A percentile compares a stretch with the other conserved stretches of the same genome.
Evolutionary conservation across 2,888 invertebrate species (phyloP).

Genomic region (Drosophila cracens): DNA sequence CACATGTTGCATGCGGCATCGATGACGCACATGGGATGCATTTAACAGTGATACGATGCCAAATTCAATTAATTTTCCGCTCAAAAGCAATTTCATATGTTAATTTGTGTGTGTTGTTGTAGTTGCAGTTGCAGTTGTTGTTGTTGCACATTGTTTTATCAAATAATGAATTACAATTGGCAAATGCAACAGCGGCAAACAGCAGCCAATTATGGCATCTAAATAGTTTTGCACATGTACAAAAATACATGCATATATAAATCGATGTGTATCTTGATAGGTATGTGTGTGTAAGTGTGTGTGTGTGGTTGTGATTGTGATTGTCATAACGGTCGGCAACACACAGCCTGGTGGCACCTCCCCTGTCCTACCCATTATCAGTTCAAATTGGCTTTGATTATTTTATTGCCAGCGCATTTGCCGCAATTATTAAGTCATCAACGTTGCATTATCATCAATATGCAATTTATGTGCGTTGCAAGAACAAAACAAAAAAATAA

Average conservation of each 20-base stretch:
- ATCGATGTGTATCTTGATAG: constrained; percentile 15
- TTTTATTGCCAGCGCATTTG: constrained; percentile 77
- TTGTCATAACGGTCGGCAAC: constrained; percentile 34
- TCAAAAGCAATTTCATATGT: constrained; percentile 79
- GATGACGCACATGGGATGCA: constrained; percentile 57
- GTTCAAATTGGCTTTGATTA: constrained; percentile 74
- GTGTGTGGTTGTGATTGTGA: constrained; percentile 17
- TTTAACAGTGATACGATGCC: constrained; percentile 63
- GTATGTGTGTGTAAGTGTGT: constrained; percentile 12
- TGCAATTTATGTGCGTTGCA: constrained; percentile 64
- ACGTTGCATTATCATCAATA: constrained; percentile 76
- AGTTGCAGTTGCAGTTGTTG: constrained; percentile 16
- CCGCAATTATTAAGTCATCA: constrained; percentile 81
- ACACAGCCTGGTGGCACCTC: constrained; percentile 15
- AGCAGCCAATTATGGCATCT: constrained; percentile 74
- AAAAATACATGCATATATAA: constrained; percentile 10
- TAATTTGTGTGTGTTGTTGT: constrained; percentile 55
- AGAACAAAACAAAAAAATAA: constrained; percentile 22
- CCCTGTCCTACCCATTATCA: background rate
- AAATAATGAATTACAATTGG: constrained; percentile 30
- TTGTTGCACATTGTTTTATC: constrained; percentile 37
- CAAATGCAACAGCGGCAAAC: constrained; percentile 16
- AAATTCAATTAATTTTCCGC: constrained; percentile 77
- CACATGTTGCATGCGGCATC: constrained; percentile 68
- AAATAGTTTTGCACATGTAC: constrained; percentile 62